A percentile compares a stretch with the other conserved stretches of the same genome.
Conservation (phyloP, 2,797 vertebrate genomes). For the Chanos chanos region DNA sequence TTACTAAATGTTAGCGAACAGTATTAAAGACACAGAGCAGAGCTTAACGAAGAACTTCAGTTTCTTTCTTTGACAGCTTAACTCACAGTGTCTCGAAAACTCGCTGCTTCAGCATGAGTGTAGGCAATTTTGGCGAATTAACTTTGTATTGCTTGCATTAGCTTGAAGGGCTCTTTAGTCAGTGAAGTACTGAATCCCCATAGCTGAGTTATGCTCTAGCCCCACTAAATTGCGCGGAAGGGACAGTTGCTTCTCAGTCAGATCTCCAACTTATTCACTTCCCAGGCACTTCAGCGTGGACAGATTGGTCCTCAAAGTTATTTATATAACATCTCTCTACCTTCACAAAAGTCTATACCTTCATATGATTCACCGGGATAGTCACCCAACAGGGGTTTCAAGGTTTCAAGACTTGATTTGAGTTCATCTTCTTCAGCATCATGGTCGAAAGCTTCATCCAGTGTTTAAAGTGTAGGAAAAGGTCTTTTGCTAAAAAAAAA, state of each 20-base stretch:
- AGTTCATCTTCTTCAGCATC: neutral
- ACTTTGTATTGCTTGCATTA: constrained; percentile 18
- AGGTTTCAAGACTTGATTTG: neutral
- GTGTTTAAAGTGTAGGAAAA: neutral
- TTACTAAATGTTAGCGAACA: no score
- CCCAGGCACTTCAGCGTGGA: constrained; percentile 35
- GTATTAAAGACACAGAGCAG: no score
- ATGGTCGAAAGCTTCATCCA: neutral
- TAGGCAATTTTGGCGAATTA: neutral
- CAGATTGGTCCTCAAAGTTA: neutral
- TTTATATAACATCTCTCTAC: no score
- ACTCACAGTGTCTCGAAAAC: constrained; percentile 24
- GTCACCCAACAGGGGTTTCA: no score
- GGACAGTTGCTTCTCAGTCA: constrained; percentile 2
- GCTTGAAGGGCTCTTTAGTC: constrained; percentile 11
- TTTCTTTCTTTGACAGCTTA: neutral
- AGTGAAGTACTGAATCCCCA: neutral
- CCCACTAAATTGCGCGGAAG: neutral
- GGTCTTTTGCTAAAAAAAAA: neutral
- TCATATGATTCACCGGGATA: neutral
- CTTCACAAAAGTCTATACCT: no score
- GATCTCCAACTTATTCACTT: constrained; percentile 14
- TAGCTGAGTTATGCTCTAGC: constrained; percentile 10
- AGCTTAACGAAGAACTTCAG: neutral
- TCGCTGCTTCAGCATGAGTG: neutral